Evolutionary conservation across 2,888 invertebrate genomes (phyloP), one percentile per base, ranked within the genome.

Genomic region (Oscheius sp.): DNA sequence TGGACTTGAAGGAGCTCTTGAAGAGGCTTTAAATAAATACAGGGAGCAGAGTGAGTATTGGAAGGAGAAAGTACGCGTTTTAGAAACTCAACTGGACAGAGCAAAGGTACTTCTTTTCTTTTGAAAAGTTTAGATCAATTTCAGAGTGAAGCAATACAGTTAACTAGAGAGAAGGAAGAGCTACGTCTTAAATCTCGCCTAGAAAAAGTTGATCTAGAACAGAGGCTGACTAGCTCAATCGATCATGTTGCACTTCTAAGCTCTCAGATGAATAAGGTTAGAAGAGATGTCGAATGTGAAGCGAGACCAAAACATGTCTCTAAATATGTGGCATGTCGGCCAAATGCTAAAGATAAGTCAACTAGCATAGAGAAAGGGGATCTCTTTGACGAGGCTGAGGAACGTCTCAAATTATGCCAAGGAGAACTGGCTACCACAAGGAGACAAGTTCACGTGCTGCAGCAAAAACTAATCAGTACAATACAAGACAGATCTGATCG

Each of bases 241-340:
- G 79, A 81, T 17, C 85, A 85, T 65, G 80, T 83, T 3, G 65
- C 74, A 23, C 37, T 64, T 8, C 48, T 82, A 29, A 66, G 74
- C 42, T 65, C 53, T 6, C 57, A 72, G 70, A 42, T 79, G 17
- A 82, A 83, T 37, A 74, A 73, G 33, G 74, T 81, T 2, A 66
- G 71, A 6, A 64, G 82, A 25, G 85, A 85, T 64, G 85, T 77
- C 2, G 80, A 83, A 73, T 81, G 81, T 46, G 83, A 84, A 61
- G 85, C 83, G 1, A 72, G 69, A 23, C 85, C 85, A 12, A 67
- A 79, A 45, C 74, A 75, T 20, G 72, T 73, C 23, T 84, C 75
- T 72, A 85, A 85, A 65, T 85, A 85, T 70, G 85, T 85, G 27
- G 82, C 82, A 8, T 85, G 85, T 70, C 70, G 79, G 50, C 80